phyloP scores from a whole-genome alignment of 2,888 invertebrate genomes.

The Eristalis pertinax region DNA sequence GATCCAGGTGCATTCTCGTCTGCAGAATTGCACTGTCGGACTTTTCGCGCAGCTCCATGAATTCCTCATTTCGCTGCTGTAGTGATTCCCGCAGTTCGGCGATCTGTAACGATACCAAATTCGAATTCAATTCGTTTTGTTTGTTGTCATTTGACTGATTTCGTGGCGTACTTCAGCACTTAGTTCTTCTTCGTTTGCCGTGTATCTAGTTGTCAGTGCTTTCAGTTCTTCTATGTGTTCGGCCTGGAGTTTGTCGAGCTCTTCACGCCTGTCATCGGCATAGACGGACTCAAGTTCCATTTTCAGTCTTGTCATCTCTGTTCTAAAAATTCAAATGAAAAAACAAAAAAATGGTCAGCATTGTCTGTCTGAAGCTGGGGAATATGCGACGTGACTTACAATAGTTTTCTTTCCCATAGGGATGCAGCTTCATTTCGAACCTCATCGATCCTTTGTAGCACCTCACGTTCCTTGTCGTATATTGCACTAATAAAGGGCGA shows the following conservation, averaged over 20 bases:
- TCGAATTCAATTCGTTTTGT: no score
- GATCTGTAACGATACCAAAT: conserved; percentile 82
- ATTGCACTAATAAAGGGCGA: conserved; percentile 77
- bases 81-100: conserved; percentile 86
- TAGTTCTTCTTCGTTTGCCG: conserved; percentile 83
- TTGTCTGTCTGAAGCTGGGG: no score
- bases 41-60: conserved; percentile 82
- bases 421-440: conserved; percentile 83
- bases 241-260: conserved; percentile 83
- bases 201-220: conserved; percentile 83
- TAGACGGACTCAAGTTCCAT: conserved; percentile 85
- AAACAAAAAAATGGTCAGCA: not conserved
- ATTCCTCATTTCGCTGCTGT: conserved; percentile 79
- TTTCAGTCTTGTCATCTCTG: conserved; percentile 85
- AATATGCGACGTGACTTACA: conserved; percentile 76
- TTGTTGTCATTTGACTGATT: not conserved
- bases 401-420: conserved; percentile 85
- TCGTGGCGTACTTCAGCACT: conserved; percentile 82
- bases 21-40: conserved; percentile 82
- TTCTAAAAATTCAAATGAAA: conserved; percentile 77
- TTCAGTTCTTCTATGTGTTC: conserved; percentile 84
- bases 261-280: conserved; percentile 84
- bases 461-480: conserved; percentile 82
- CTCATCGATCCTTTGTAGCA: conserved; percentile 82
- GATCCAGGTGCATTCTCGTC: conserved; percentile 81